A percentile compares a stretch with the other conserved stretches of the same genome.
phyloP scores from a whole-genome alignment of 1,140 invertebrate genomes.

The Drosophila sp. region DNA sequence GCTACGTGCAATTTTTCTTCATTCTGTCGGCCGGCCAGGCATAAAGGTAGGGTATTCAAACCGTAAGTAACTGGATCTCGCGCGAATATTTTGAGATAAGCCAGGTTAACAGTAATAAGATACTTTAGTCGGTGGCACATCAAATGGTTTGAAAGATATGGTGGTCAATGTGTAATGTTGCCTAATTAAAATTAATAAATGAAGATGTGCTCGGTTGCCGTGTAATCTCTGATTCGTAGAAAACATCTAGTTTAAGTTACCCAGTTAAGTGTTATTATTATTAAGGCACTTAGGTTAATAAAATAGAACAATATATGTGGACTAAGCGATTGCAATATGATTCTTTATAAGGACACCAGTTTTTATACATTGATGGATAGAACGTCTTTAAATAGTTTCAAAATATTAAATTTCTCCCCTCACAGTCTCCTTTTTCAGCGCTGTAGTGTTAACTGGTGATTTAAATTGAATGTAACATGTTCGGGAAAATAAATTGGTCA shows the following conservation, averaged over 20 bases:
- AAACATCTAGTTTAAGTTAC: background rate
- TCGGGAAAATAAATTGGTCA: background rate
- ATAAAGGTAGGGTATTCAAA: conserved; percentile 35
- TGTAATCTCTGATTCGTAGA: background rate
- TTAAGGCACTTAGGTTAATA: no score
- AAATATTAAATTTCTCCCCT: no score
- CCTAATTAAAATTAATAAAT: conserved; percentile 32
- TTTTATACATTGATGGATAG: no score
- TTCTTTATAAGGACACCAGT: no score
- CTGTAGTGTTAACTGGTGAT: no score
- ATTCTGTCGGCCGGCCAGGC: conserved; percentile 43
- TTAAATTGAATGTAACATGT: no score
- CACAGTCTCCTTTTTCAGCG: no score
- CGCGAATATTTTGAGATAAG: conserved; percentile 1
- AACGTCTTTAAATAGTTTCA: no score
- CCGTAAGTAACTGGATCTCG: conserved; percentile 2
- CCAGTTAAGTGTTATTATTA: no score
- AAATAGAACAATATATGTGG: no score
- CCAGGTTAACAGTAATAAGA: background rate
- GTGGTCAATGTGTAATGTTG: conserved; percentile 13
- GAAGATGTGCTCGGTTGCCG: background rate
- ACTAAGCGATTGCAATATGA: no score
- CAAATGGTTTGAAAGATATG: conserved; percentile 14
- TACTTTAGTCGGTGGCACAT: conserved; percentile 9
- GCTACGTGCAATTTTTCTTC: conserved; percentile 72